Evolutionary conservation across 2,888 invertebrate genomes (phyloP).

Genomic region (Trisateles emortualis): DNA sequence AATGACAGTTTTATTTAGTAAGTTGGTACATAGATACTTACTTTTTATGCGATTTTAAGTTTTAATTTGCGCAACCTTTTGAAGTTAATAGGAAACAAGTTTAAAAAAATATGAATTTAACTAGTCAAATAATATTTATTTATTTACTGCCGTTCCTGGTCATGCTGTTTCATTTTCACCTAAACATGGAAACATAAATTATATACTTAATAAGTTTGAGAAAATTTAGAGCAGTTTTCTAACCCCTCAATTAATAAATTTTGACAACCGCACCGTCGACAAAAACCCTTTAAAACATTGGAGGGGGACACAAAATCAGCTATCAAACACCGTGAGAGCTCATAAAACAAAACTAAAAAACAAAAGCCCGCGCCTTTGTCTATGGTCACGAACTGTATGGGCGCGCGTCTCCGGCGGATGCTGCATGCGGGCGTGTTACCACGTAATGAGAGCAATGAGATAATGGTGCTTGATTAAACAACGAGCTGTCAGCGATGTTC

Average conservation of each 20-base stretch:
- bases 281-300: constrained; percentile 8
- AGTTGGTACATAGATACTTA: neutral
- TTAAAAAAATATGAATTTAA: no score
- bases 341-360: constrained; percentile 60
- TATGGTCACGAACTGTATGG: constrained; percentile 73
- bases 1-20: constrained; percentile 30
- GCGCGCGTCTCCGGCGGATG: constrained; percentile 73
- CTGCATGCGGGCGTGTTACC: constrained; percentile 73
- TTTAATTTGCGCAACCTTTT: no score
- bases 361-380: constrained; percentile 74
- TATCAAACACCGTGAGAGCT: constrained; percentile 38
- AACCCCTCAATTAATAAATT: neutral
- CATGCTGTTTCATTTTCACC: no score
- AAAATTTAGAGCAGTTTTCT: no score
- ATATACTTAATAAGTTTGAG: no score
- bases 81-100: no score
- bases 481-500: constrained; percentile 64
- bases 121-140: no score
- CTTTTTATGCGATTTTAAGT: neutral
- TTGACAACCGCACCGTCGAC: neutral
- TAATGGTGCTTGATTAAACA: constrained; percentile 76
- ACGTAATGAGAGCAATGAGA: constrained; percentile 77
- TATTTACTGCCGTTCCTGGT: no score
- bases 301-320: constrained; percentile 42
- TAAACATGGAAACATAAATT: no score